Conservation (phyloP, 2,888 invertebrate species). For the Polyploca ridens region DNA sequence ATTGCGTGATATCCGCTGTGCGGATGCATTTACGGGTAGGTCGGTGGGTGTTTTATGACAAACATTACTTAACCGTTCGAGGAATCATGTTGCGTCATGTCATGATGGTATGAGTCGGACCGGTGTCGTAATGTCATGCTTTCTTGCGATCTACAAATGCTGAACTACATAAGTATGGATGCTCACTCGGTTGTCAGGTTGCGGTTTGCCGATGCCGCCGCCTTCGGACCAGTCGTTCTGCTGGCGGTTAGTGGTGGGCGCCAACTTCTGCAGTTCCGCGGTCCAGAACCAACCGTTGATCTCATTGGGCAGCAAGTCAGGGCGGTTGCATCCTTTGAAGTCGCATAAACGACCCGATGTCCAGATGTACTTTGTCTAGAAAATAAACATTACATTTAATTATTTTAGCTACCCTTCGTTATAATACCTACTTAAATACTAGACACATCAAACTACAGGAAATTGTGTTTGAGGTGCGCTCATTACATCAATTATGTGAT, state of each 20-base stretch:
- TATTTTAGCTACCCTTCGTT: background rate
- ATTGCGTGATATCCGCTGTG: constrained; percentile 67
- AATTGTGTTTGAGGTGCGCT: constrained; percentile 23
- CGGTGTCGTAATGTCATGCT: constrained; percentile 60
- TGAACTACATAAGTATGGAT: constrained; percentile 5
- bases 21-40: constrained; percentile 48
- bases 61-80: constrained; percentile 72
- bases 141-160: constrained; percentile 10
- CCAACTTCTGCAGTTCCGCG: constrained; percentile 92
- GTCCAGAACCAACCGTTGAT: constrained; percentile 98
- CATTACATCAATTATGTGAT: constrained; percentile 23
- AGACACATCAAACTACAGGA: background rate
- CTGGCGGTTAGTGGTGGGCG: constrained; percentile 91
- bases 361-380: constrained; percentile 94
- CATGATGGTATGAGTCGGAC: constrained; percentile 46
- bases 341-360: constrained; percentile 95
- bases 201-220: constrained; percentile 93
- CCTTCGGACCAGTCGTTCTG: constrained; percentile 95
- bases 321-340: constrained; percentile 94
- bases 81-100: constrained; percentile 63
- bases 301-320: constrained; percentile 91
- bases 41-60: constrained; percentile 60
- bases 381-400: constrained; percentile 19
- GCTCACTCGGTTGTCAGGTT: constrained; percentile 92
- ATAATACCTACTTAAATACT: too few species aligned